Evolutionary conservation across 2,113 vertebrate genomes (phyloP).

Genomic region (Lota lota): DNA sequence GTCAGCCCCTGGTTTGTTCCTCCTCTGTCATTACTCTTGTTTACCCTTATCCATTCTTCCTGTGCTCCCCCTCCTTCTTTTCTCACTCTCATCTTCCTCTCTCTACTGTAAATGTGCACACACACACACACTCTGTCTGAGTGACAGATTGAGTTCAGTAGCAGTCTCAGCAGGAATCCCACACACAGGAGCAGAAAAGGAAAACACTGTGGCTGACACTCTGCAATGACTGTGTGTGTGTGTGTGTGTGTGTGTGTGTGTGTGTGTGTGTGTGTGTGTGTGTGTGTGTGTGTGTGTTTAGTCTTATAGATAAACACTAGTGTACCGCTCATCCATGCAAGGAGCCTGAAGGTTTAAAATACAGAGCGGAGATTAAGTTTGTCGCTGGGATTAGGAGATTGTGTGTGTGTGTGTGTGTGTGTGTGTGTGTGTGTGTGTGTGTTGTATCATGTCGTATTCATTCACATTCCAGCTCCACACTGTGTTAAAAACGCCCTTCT

Average conservation of each 20-base stretch:
- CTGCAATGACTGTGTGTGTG: not conserved
- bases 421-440: not conserved
- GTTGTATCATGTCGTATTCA: not conserved
- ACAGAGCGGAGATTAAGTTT: constrained; percentile 44
- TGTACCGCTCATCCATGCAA: constrained; percentile 21
- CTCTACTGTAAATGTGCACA: not conserved
- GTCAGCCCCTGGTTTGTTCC: constrained; percentile 3
- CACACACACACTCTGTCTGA: constrained; percentile 35
- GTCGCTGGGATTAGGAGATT: constrained; percentile 35
- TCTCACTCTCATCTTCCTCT: constrained; percentile 5
- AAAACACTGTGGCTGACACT: constrained; percentile 52
- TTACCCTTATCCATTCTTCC: not conserved
- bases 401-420: constrained; percentile 4
- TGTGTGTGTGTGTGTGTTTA: constrained; percentile 18
- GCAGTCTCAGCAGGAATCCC: constrained; percentile 57
- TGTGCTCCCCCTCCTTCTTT: constrained; percentile 24
- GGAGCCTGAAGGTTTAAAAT: constrained; percentile 42
- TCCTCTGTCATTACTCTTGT: constrained; percentile 3
- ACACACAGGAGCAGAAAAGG: constrained; percentile 42
- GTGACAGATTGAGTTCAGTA: constrained; percentile 69
- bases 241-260: constrained; percentile 7
- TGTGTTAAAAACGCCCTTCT: constrained; percentile 1
- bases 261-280: constrained; percentile 19
- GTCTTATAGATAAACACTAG: not conserved
- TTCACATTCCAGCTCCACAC: not conserved